phyloP scores from a whole-genome alignment of 1,140 invertebrate genomes.

The Cyclina sinensis region DNA sequence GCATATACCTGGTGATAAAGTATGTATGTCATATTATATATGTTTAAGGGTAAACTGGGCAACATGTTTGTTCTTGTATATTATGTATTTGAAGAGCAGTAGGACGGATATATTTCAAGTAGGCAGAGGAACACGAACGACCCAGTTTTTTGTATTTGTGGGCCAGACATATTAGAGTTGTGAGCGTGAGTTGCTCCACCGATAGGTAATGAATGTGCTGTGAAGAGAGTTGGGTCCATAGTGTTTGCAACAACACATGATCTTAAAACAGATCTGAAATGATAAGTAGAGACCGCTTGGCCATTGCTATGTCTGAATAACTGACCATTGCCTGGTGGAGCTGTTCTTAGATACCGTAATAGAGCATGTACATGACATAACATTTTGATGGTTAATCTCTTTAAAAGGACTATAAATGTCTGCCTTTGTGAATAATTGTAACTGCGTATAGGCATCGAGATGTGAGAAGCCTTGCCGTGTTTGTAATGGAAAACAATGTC shows the following conservation, averaged over 20 bases:
- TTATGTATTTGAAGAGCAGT: not conserved
- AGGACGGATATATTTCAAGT: conserved; percentile 9
- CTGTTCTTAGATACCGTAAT: too few relatives aligned
- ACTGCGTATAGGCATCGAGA: too few relatives aligned
- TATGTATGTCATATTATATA: too few relatives aligned
- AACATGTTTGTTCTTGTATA: too few relatives aligned
- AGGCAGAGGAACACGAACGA: not conserved
- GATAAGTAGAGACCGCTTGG: not conserved
- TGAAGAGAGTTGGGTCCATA: not conserved
- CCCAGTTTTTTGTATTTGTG: not conserved
- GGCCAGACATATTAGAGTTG: not conserved
- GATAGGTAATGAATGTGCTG: not conserved
- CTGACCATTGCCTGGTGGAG: not conserved
- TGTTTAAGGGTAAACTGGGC: too few relatives aligned
- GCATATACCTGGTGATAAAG: too few relatives aligned
- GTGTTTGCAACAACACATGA: not conserved
- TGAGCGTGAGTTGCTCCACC: not conserved
- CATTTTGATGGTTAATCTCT: too few relatives aligned
- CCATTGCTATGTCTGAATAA: not conserved
- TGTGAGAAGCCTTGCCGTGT: too few relatives aligned
- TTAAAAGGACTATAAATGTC: too few relatives aligned
- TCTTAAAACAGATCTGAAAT: not conserved
- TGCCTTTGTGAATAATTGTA: too few relatives aligned
- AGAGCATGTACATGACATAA: too few relatives aligned
- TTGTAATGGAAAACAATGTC: too few relatives aligned